phyloP scores from a whole-genome alignment of 2,888 invertebrate genomes.

The Platycheirus albimanus region DNA sequence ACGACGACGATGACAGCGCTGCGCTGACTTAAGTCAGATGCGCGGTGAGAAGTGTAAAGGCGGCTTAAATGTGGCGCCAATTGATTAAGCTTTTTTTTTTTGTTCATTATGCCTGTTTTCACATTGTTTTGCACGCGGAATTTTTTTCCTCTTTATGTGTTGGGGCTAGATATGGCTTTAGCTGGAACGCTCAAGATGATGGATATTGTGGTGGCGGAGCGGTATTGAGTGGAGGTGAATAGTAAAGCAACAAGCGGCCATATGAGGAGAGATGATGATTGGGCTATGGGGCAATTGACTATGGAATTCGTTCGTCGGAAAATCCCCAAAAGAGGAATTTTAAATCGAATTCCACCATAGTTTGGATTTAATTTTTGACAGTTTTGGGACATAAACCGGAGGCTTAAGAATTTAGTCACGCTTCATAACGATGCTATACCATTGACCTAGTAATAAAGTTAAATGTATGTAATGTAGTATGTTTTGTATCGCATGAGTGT shows the following conservation, averaged over 20 bases:
- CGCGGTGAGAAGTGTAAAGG: conserved; percentile 51
- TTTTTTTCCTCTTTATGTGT: conserved; percentile 21
- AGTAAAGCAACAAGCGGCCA: conserved; percentile 2
- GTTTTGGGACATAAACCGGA: not conserved
- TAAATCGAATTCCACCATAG: conserved; percentile 21
- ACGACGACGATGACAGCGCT: conserved; percentile 1
- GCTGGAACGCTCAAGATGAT: conserved; percentile 45
- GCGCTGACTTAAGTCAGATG: conserved; percentile 34
- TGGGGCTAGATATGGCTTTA: conserved; percentile 32
- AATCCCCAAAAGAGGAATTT: conserved; percentile 63
- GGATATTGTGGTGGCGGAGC: conserved; percentile 47
- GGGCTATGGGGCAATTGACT: conserved; percentile 14
- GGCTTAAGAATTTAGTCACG: conserved; percentile 62
- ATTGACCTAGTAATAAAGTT: conserved; percentile 66
- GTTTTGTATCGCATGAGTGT: conserved; percentile 30
- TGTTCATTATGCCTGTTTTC: conserved; percentile 50
- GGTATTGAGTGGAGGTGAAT: conserved; percentile 29
- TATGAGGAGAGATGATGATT: conserved; percentile 33
- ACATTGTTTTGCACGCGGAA: conserved; percentile 60
- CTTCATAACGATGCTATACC: conserved; percentile 35
- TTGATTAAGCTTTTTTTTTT: conserved; percentile 60
- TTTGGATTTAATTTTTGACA: not conserved
- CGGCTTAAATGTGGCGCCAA: conserved; percentile 69
- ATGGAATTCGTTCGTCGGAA: conserved; percentile 44
- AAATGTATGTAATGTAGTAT: conserved; percentile 2